Evolutionary conservation across 2,797 vertebrate species (phyloP), one percentile per base, ranked within the genome.

Genomic region (Eulemur albifrons): DNA sequence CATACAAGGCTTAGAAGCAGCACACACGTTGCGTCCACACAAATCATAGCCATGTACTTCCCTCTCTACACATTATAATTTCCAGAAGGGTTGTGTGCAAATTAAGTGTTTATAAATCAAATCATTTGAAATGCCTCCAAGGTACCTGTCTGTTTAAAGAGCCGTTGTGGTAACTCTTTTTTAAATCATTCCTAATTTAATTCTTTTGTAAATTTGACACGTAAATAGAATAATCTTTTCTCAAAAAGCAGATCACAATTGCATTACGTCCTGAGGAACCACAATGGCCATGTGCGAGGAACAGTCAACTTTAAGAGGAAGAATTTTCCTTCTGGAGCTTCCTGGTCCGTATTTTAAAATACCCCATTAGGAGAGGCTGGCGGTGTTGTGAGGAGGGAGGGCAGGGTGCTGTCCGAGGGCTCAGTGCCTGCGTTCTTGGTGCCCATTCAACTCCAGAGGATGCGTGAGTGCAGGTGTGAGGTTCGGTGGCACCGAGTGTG

Each of bases 181-280:
- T 35, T 8, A 95, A 92, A 84, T 96, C 73, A 93, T 95, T 77
- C 17, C 65, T 97, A 92, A 96, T 94, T 91, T 94, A 97, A 96
- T 93, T 90, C 52, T 79, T 97, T 87, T 95, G 92, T 73, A 90
- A 93, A 94, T 87, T 35, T 93, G 82, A 92, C 73, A 50, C 61
- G 80, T 76, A 96, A 94, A 73, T 79, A 93, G 32, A 90, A 82
- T 35, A 61, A 83, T 96, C 61, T 87, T 84, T 85, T 63, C 25
- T 54, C 2, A 0, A 50, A 96, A 93, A 90, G 59, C 18, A 81
- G 65, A 89, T 92, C 43, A 80, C 30, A 87, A 57, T 88, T 73
- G 84, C 43, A 85, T 93, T 93, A 69, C 20, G 81, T 40, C 48
- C 57, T 92, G 61, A 90, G 82, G 27, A 97, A 23, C 77, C 65